Evolutionary conservation across 2,888 invertebrate genomes (phyloP), one percentile per base, ranked within the genome.

Genomic region (Drosophila conformis): DNA sequence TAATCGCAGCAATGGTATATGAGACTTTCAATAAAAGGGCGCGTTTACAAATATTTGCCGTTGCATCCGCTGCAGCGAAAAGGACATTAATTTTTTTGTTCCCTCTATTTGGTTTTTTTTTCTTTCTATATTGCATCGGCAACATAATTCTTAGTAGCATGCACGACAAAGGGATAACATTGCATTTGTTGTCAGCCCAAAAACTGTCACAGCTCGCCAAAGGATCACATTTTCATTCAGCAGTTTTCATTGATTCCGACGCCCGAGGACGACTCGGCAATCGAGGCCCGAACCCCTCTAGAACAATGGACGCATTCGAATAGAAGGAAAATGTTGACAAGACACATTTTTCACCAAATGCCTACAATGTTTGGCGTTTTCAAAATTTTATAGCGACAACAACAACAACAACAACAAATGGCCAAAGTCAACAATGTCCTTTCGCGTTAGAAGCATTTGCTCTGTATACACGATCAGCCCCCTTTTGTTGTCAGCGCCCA

Each of bases 131-230:
- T 53, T 68, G 46, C 49, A 56, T 68, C 61, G 62, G 40, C 87
- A 88, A 86, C 90, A 87, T 82, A 88, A 84, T 89, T 89, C 89
- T 86, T 81, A 86, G 87, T 84, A 84, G 88, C 88, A 83, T 57
- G 59, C 71, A 76, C 67, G 85, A 89, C 90, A 87, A 91, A 90
- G 82, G 90, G 91, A 90, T 90, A 90, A 90, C 88, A 88, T 89
- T 84, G 87, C 87, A 80, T 89, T 83, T 77, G 79, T 87, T 85
- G 82, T 89, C 73, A 86, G 84, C 87, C 84, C 89, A 89, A 82
- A 84, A 85, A 76, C 85, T 85, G 89, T 85, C 89, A 85, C 87
- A 84, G 81, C 84, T 78, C 78, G 78, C 80, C 76, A 80, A 78
- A 78, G 78, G 78, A 80, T 78, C 78, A 73, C 87, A 83, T 86